Evolutionary conservation across 2,888 invertebrate genomes (phyloP), one percentile per base, ranked within the genome.

Genomic region (Pheosia gnoma): DNA sequence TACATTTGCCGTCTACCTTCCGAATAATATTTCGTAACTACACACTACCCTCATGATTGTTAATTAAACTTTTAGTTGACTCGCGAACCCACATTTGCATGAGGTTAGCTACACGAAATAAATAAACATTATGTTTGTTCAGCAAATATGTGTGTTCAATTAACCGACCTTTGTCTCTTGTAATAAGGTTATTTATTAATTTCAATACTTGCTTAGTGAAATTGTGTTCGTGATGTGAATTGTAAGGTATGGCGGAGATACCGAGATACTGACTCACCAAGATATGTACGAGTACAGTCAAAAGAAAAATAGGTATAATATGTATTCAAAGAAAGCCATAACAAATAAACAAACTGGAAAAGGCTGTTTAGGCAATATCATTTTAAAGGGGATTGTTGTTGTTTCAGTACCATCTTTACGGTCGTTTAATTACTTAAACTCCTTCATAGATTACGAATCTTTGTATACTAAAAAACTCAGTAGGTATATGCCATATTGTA

Each of bases 311-410:
- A 25, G 13, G n/a, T 25, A 36, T 37, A 6, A 11, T 11, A 54
- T 0, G 3, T 7, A 38, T n/a, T 38, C 51, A 51, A 25, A 11
- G 37, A 11, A 38, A 37, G 39, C 11, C 11, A 11, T 54, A 54
- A 36, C 25, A 54, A 54, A 38, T 38, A 37, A 54, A 54, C 5
- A 54, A 54, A 38, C 1, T 3, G 38, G 11, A 38, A 54, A 54
- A 38, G 7, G 37, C 37, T 39, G 25, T 56, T 41, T 7, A 39
- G 41, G 41, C 56, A 41, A 41, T 41, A 3, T 41, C 56, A 13
- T 56, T 56, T 56, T 56, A 56, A 8, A 41, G 13, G n/a, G 13
- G n/a, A 39, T 56, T 56, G 56, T 56, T 56, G 56, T 56, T 56
- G 56, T 56, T 56, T 56, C 41, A 41, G 56, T 25, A 13, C 41